Conservation (phyloP, 1,140 invertebrate species). For the Elymnias hypermnestra region DNA sequence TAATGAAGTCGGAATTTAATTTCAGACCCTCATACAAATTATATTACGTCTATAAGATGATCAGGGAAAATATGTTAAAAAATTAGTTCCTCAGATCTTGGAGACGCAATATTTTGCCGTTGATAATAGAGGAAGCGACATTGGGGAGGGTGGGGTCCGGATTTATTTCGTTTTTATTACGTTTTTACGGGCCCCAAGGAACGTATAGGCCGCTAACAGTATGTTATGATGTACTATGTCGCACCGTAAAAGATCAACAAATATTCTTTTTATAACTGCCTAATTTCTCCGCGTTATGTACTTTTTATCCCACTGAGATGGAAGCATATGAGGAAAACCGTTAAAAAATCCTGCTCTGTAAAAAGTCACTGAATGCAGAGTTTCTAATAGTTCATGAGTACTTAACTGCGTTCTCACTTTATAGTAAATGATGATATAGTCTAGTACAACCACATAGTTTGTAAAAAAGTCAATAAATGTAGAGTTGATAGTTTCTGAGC, state of each 20-base stretch:
- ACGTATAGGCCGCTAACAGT: conserved; percentile 39
- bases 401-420: no score
- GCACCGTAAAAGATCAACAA: conserved; percentile 15
- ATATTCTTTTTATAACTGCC: conserved; percentile 13
- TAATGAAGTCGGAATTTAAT: conserved; percentile 2
- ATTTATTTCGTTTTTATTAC: conserved; percentile 71
- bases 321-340: background rate
- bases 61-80: conserved; percentile 29
- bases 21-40: background rate
- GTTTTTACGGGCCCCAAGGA: conserved; percentile 56
- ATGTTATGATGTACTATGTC: conserved; percentile 36
- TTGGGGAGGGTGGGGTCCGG: conserved; percentile 34
- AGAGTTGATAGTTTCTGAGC: no score
- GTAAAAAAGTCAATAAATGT: no score
- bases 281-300: background rate
- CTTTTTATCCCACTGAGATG: background rate
- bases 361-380: background rate
- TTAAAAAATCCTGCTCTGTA: background rate
- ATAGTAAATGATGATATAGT: no score
- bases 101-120: conserved; percentile 47
- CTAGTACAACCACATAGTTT: no score
- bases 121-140: conserved; percentile 48
- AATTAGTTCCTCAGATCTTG: conserved; percentile 31
- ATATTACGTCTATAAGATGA: conserved; percentile 4
- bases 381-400: background rate